Evolutionary conservation across 2,113 vertebrate species (phyloP).

Genomic region (Mus spicilegus): DNA sequence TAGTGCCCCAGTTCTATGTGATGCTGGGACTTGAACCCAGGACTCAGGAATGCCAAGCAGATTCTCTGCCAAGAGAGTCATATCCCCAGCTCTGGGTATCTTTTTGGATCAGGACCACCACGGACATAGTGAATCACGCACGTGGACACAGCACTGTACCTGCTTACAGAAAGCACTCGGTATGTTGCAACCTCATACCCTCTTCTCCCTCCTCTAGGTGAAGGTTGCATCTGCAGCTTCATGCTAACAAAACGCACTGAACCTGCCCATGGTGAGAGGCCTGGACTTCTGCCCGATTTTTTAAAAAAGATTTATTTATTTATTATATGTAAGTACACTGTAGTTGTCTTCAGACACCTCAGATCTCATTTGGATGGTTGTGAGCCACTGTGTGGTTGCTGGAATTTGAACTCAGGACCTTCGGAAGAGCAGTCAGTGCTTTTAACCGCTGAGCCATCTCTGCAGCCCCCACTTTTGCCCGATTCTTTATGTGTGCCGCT

Average conservation of each 20-base stretch:
- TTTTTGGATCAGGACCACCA: not conserved
- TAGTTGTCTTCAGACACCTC: too few species aligned
- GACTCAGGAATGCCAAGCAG: not conserved
- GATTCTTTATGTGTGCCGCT: not conserved
- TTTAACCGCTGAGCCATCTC: too few species aligned
- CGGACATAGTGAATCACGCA: not conserved
- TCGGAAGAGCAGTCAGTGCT: too few species aligned
- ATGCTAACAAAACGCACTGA: not conserved
- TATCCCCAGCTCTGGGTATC: not conserved
- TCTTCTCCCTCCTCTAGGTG: not conserved
- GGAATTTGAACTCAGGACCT: too few species aligned
- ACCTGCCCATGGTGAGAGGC: not conserved
- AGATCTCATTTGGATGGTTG: too few species aligned
- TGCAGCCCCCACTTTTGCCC: too few species aligned
- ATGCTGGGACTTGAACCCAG: not conserved
- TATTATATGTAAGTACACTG: too few species aligned
- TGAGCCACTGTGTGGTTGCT: too few species aligned
- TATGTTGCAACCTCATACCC: not conserved
- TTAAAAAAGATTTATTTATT: too few species aligned
- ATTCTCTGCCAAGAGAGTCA: not conserved
- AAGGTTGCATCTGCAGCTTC: not conserved
- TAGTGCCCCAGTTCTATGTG: not conserved
- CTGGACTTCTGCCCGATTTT: not conserved
- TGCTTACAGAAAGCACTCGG: not conserved
- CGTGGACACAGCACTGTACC: too few species aligned